Base-by-base conservation (phyloP, 23 tunicate genomes). In the Diplosoma virens region DNA sequence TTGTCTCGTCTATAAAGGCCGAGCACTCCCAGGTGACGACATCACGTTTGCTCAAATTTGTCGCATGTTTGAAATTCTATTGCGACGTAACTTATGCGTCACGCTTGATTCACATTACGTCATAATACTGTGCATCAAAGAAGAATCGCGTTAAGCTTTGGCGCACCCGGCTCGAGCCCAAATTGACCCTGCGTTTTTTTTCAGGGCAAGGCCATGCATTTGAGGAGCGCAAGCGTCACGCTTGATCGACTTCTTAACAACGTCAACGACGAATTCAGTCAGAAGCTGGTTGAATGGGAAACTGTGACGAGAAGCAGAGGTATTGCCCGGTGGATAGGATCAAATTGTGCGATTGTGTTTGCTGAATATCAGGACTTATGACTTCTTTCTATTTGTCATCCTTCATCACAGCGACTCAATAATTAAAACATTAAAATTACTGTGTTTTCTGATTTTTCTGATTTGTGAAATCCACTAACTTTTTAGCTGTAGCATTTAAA, bases 181-280 rank as follows among this genome's bases (percentile, higher is more conserved):
- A 41, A 41, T 41, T 41, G 14, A 41, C 14, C 50, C 14, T 41
- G 50, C 50, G 50, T 41, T 41, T 41, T 41, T 34, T 67, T 67
- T 24, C 73, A 82, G 87, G 81, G 87, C 24, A 54, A 80, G 20
- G 80, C 81, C 2, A 53, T 82, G 17, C 87, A 82, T 33, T 50
- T 75, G 59, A 82, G 75, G 59, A 82, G 87, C 67, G 75, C 80
- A 18, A 82, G 81, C 65, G 87, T 74, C 53, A 75, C 81, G 4
- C 47, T 82, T 1, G 87, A 82, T 30, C 37, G 75, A 21, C 67
- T 81, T 18, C 27, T 82, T 2, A 82, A 75, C 14, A 74, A 71
- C 24, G 63, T 82, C 3, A 81, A 82, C 66, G 33, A 74, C 66
- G 87, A 82, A 47, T 82, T 82, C 67, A 74, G 81, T 34, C 75